A percentile compares a stretch with the other conserved stretches of the same genome.
These are phyloP conservation scores for Poecile atricapillus DNA, from an alignment of 2,113 vertebrate genomes.

Conservation along the genomic window DNA sequence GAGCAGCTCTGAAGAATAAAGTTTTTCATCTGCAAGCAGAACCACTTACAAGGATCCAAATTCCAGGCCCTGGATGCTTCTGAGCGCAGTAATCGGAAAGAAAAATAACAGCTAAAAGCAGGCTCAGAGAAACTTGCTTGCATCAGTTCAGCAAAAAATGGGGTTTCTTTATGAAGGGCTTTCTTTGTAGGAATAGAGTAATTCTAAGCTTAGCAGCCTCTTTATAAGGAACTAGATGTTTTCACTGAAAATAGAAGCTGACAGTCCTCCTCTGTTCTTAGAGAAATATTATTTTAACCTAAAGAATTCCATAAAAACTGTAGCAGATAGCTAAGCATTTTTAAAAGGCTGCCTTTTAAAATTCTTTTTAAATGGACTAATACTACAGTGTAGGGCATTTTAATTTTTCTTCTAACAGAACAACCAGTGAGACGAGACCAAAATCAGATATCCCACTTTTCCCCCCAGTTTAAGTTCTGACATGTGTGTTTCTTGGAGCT, in stretches of 20 bases:
- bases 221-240: slow-evolving; percentile 38
- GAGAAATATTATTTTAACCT: slow-evolving; percentile 53
- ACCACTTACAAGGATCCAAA: background rate
- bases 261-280: slow-evolving; percentile 56
- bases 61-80: slow-evolving; percentile 3
- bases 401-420: background rate
- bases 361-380: background rate
- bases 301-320: slow-evolving; percentile 30
- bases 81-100: slow-evolving; percentile 7
- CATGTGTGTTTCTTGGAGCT: background rate
- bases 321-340: background rate
- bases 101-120: slow-evolving; percentile 25
- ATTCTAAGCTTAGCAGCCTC: slow-evolving; percentile 5
- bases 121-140: background rate
- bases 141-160: slow-evolving; percentile 9
- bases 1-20: background rate
- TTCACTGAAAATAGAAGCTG: slow-evolving; percentile 61
- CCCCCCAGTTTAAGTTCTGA: background rate
- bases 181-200: slow-evolving; percentile 4
- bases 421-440: background rate
- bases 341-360: background rate
- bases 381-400: background rate
- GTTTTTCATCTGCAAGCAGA: background rate
- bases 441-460: background rate
- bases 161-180: slow-evolving; percentile 15